Evolutionary conservation across 1,140 invertebrate genomes (phyloP), one percentile per base, ranked within the genome.

Genomic region (Pseudachorutes palmiensis): DNA sequence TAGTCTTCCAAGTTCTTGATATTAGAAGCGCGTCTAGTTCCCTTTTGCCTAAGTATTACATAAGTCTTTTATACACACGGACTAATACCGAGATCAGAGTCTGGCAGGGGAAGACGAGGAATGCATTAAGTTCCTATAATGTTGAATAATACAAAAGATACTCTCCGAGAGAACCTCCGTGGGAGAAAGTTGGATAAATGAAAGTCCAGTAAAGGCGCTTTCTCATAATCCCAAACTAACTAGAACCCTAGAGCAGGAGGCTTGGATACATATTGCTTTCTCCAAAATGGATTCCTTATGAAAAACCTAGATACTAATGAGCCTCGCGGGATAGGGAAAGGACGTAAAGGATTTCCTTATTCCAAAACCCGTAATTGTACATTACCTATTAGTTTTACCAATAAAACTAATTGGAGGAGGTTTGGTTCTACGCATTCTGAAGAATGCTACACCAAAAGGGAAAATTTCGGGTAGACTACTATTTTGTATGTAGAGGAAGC

Each of bases 161-260:
- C 51, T 55, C 24, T 14, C 51, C 12, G 12, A 55, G 12, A 14
- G 5, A 55, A 22, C 24, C 24, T 55, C 24, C 51, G 51, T 55
- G 36, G 36, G 36, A 12, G 36, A 45, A 45, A 45, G 36, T 45
- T 45, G 36, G 36, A 45, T n/a, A n/a, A n/a, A n/a, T n/a, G 51
- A 55, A 55, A 55, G 51, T 55, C 51, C 24, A 61, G 65, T 59
- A 30, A 69, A 69, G 65, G 59, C 68, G 64, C n/a, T 69, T 65
- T 69, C 68, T 69, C 68, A 69, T 69, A 69, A 69, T 69, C 68
- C 68, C 60, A 41, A 32, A 66, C 67, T 68, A 68, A 68, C 67
- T 68, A 68, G 66, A 64, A 64, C 64, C 62, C 66, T 22, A 51
- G n/a, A n/a, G n/a, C n/a, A n/a, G n/a, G n/a, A n/a, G n/a, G n/a